A percentile compares a stretch with the other conserved stretches of the same genome.
phyloP scores from a whole-genome alignment of 2,888 invertebrate species.

The Xestoiulus laeticollis region DNA sequence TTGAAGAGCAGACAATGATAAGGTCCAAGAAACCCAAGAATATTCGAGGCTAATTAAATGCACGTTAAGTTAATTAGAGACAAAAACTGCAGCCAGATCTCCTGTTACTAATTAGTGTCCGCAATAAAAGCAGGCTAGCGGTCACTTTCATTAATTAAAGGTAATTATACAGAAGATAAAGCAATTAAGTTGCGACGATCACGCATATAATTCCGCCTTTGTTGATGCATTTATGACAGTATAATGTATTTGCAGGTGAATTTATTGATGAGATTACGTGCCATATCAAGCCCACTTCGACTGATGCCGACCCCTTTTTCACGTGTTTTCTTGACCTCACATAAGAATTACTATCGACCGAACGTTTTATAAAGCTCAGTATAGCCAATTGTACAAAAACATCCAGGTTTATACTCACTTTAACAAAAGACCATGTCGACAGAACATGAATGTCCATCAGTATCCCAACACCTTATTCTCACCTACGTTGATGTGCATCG shows the following conservation, averaged over 20 bases:
- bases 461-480: no score
- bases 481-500: no score
- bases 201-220: not conserved
- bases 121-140: not conserved
- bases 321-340: not conserved
- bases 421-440: no score
- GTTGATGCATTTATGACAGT: not conserved
- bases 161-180: constrained; percentile 17
- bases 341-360: not conserved
- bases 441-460: no score
- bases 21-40: no score
- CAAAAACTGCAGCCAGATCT: not conserved
- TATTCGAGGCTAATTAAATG: not conserved
- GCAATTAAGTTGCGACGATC: not conserved
- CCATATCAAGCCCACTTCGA: not conserved
- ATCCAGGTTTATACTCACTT: no score
- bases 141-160: constrained; percentile 27
- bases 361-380: not conserved
- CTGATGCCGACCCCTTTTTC: not conserved
- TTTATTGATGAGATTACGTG: constrained; percentile 24
- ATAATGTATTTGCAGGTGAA: not conserved
- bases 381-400: no score
- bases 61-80: not conserved
- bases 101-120: not conserved
- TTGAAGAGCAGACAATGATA: no score